These are phyloP conservation scores for Lycaon pictus DNA, from an alignment of 2,113 vertebrate species.

Conservation along the genomic window DNA sequence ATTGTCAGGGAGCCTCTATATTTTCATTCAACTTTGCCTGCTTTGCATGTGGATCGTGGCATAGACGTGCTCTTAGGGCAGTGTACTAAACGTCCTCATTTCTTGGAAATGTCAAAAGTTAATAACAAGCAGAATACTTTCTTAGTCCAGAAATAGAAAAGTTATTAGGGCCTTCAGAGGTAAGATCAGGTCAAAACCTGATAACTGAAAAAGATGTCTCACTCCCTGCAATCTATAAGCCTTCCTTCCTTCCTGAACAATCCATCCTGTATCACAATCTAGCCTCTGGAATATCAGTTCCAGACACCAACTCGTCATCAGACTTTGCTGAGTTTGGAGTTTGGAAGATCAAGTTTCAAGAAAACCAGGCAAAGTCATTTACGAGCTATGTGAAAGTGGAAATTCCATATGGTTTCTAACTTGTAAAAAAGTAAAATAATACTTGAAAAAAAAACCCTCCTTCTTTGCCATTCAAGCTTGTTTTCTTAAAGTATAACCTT, in stretches of 20 bases:
- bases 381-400: not conserved
- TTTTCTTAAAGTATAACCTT: slow-evolving; percentile 69
- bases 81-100: not conserved
- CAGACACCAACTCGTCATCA: slow-evolving; percentile 58
- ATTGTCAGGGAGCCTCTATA: not conserved
- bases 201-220: not conserved
- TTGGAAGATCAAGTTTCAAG: slow-evolving; percentile 62
- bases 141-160: not conserved
- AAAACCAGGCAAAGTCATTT: slow-evolving; percentile 68
- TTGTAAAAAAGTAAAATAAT: slow-evolving; percentile 72
- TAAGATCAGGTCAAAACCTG: slow-evolving; percentile 29
- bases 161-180: not conserved
- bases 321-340: slow-evolving; percentile 60
- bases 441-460: not conserved
- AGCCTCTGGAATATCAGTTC: not conserved
- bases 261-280: not conserved
- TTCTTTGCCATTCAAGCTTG: slow-evolving; percentile 46
- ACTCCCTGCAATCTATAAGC: not conserved
- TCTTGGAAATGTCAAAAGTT: not conserved
- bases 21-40: not conserved
- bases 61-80: not conserved
- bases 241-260: slow-evolving; percentile 18
- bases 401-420: slow-evolving; percentile 78
- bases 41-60: not conserved
- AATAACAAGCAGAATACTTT: not conserved